These are phyloP conservation scores for Lycia hirtaria DNA, from an alignment of 2,888 invertebrate species.

Conservation along the genomic window DNA sequence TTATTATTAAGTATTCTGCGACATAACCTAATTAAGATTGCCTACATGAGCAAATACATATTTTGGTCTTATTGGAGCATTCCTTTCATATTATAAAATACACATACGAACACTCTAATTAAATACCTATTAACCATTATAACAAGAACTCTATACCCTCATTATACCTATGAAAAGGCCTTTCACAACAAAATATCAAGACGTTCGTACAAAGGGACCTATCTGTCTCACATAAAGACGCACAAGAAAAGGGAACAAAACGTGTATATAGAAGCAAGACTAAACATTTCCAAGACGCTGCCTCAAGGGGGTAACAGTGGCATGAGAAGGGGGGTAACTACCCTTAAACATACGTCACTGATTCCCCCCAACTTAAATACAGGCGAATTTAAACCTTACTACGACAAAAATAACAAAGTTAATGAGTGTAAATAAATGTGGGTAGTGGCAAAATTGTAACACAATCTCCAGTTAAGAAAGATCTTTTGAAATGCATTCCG, in stretches of 20 bases:
- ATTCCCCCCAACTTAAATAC: conserved; percentile 1
- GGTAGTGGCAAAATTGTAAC: conserved; percentile 16
- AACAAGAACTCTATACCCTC: conserved; percentile 25
- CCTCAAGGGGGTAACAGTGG: conserved; percentile 50
- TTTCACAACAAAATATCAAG: conserved; percentile 42
- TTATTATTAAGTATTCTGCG: no score
- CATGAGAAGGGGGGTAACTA: conserved; percentile 48
- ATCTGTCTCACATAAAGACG: conserved; percentile 67
- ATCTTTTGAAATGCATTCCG: conserved; percentile 62
- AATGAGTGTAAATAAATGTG: conserved; percentile 14
- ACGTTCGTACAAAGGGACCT: conserved; percentile 43
- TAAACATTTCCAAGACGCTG: conserved; percentile 80
- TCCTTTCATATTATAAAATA: neutral
- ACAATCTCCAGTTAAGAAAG: conserved; percentile 65
- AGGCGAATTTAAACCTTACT: conserved; percentile 49
- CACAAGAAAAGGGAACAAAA: conserved; percentile 78
- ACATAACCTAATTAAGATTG: no score
- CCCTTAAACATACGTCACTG: conserved; percentile 36
- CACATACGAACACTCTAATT: conserved; percentile 17
- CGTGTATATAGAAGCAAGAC: conserved; percentile 75
- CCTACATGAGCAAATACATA: no score
- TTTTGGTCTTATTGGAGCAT: neutral
- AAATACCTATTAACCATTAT: conserved; percentile 32
- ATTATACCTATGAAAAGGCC: conserved; percentile 33
- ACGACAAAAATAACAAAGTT: neutral